phyloP scores from a whole-genome alignment of 2,113 vertebrate genomes.

The Formicarius rufipectus region DNA sequence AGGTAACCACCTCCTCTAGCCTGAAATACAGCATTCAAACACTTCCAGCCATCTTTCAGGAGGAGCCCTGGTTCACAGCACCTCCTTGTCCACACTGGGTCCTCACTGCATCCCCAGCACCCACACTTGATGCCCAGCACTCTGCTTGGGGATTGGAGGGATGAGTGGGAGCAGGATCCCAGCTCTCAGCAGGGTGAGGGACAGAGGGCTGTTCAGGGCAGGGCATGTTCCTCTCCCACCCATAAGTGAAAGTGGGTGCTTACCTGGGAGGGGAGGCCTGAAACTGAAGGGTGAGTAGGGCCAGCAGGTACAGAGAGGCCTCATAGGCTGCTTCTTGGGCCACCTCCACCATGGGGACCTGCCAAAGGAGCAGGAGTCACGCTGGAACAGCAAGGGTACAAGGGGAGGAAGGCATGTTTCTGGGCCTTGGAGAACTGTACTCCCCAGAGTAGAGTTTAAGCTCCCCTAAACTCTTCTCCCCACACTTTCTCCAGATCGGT shows the following conservation, averaged over 20 bases:
- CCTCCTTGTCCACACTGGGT: not conserved
- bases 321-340: conserved; percentile 39
- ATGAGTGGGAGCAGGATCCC: not conserved
- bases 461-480: not conserved
- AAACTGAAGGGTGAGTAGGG: conserved; percentile 65
- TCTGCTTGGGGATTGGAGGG: not conserved
- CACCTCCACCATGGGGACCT: conserved; percentile 61
- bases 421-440: not conserved
- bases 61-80: not conserved
- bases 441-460: not conserved
- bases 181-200: not conserved
- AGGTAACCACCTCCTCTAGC: conserved; percentile 49
- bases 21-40: conserved; percentile 56
- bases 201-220: not conserved
- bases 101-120: not conserved
- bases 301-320: conserved; percentile 69
- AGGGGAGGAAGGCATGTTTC: not conserved
- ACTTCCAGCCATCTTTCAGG: not conserved
- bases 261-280: conserved; percentile 67
- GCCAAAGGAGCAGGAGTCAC: not conserved
- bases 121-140: not conserved
- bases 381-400: not conserved
- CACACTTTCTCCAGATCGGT: not conserved
- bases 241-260: not conserved
- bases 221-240: not conserved